phyloP scores from a whole-genome alignment of 1,140 invertebrate genomes.

The Brachionus manjavacas region DNA sequence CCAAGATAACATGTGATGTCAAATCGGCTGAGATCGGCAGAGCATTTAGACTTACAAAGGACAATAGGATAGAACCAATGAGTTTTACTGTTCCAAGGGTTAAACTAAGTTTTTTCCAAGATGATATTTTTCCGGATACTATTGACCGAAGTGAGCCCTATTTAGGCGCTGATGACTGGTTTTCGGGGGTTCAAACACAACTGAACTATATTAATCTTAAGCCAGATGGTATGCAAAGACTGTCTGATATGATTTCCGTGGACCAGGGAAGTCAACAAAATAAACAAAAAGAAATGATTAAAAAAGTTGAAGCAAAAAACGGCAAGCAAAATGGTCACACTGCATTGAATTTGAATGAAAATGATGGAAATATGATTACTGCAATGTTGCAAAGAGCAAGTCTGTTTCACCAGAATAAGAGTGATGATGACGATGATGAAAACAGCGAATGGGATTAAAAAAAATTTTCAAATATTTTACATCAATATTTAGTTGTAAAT shows the following conservation, averaged over 20 bases:
- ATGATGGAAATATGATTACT: constrained; percentile 30
- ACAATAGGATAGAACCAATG: constrained; percentile 81
- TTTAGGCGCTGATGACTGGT: constrained; percentile 68
- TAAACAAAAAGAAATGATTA: not conserved
- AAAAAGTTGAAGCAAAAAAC: not conserved
- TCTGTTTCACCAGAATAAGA: constrained; percentile 3
- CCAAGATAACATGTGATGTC: constrained; percentile 80
- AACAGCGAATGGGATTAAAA: constrained; percentile 9
- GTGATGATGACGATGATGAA: constrained; percentile 20
- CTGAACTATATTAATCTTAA: constrained; percentile 69
- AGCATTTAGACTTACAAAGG: constrained; percentile 73
- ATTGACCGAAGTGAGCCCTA: constrained; percentile 76
- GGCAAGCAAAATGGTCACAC: not conserved
- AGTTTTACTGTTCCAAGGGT: constrained; percentile 81
- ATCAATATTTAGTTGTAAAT: constrained; percentile 11
- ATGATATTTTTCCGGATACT: constrained; percentile 87
- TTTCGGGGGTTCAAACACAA: constrained; percentile 65
- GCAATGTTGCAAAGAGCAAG: constrained; percentile 22
- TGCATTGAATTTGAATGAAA: constrained; percentile 1
- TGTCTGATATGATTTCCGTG: not conserved
- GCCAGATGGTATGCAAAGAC: constrained; percentile 76
- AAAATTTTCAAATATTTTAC: not conserved
- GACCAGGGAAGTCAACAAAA: not conserved
- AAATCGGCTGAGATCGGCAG: constrained; percentile 82
- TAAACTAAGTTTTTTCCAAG: constrained; percentile 91